Conservation (phyloP, 1,140 invertebrate genomes). For the Drosophila azteca region DNA sequence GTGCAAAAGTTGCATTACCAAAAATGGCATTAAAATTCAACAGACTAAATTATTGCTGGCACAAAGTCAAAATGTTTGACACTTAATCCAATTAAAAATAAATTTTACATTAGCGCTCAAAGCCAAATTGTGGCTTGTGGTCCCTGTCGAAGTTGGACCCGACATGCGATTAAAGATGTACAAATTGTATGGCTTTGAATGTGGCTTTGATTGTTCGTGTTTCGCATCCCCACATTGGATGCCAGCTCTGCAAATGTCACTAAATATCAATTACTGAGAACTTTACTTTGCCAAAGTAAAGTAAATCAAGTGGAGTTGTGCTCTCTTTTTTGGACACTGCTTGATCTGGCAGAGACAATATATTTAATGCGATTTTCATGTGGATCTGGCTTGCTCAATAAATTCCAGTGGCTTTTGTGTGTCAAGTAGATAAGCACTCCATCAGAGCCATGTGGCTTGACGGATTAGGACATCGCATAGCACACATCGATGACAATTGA, state of each 20-base stretch:
- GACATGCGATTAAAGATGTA: slow-evolving; percentile 42
- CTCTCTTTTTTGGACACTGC: slow-evolving; percentile 11
- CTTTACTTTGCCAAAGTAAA: neutral
- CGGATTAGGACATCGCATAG: slow-evolving; percentile 25
- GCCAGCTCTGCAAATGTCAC: neutral
- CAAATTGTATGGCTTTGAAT: slow-evolving; percentile 14
- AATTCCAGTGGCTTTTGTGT: slow-evolving; percentile 50
- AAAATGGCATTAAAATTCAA: slow-evolving; percentile 79
- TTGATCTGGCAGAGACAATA: slow-evolving; percentile 36
- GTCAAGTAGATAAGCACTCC: slow-evolving; percentile 25
- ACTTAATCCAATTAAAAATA: slow-evolving; percentile 79
- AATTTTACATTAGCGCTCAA: slow-evolving; percentile 67
- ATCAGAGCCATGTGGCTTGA: slow-evolving; percentile 34
- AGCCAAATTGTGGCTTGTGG: slow-evolving; percentile 42
- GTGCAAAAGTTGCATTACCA: slow-evolving; percentile 54
- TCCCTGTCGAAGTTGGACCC: slow-evolving; percentile 10
- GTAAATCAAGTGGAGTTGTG: slow-evolving; percentile 16
- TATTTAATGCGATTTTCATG: slow-evolving; percentile 43
- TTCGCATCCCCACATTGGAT: too few species aligned
- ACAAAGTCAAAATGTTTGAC: slow-evolving; percentile 77
- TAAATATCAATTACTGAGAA: slow-evolving; percentile 29
- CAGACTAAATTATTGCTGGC: slow-evolving; percentile 65
- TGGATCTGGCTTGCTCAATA: slow-evolving; percentile 21
- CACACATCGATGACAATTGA: slow-evolving; percentile 45
- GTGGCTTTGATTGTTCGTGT: too few species aligned